A percentile compares a stretch with the other conserved stretches of the same genome.
phyloP scores from a whole-genome alignment of 2,888 invertebrate species.

The Erebia palarica region DNA sequence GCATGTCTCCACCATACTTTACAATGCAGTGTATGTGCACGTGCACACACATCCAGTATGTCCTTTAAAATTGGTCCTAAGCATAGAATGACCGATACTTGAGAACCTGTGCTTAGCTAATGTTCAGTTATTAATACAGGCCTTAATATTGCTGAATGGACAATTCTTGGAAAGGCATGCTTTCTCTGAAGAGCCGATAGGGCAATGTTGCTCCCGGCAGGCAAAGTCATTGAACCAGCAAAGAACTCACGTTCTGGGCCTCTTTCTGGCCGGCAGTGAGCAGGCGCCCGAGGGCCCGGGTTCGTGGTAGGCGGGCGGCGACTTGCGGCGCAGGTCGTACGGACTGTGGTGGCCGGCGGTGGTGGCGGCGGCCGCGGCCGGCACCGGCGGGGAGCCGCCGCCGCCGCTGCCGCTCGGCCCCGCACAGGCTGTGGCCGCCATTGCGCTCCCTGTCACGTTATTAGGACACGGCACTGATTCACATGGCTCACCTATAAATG shows the following conservation, averaged over 20 bases:
- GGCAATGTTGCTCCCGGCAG: too few species aligned
- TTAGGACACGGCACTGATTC: slow-evolving; percentile 89
- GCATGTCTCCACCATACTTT: too few species aligned
- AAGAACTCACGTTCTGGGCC: slow-evolving; percentile 86
- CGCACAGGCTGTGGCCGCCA: slow-evolving; percentile 76
- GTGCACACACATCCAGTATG: too few species aligned
- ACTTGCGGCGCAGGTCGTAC: slow-evolving; percentile 94
- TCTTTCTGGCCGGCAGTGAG: slow-evolving; percentile 92
- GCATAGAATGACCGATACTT: too few species aligned
- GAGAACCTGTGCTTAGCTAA: too few species aligned
- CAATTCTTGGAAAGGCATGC: too few species aligned
- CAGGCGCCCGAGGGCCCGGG: slow-evolving; percentile 84
- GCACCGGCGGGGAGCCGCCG: slow-evolving; percentile 78
- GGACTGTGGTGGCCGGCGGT: slow-evolving; percentile 92
- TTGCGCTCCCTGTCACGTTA: slow-evolving; percentile 81
- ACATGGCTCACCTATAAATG: slow-evolving; percentile 86
- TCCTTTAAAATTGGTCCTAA: too few species aligned
- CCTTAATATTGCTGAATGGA: too few species aligned
- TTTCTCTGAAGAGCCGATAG: too few species aligned
- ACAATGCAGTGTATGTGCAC: too few species aligned
- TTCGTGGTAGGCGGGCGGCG: slow-evolving; percentile 87
- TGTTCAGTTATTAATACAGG: too few species aligned
- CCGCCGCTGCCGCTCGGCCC: slow-evolving; percentile 78
- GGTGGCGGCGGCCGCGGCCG: slow-evolving; percentile 85
- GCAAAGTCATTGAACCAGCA: too few species aligned